Evolutionary conservation across 1,140 invertebrate species (phyloP).

Genomic region (Camponotus pennsylvanicus): DNA sequence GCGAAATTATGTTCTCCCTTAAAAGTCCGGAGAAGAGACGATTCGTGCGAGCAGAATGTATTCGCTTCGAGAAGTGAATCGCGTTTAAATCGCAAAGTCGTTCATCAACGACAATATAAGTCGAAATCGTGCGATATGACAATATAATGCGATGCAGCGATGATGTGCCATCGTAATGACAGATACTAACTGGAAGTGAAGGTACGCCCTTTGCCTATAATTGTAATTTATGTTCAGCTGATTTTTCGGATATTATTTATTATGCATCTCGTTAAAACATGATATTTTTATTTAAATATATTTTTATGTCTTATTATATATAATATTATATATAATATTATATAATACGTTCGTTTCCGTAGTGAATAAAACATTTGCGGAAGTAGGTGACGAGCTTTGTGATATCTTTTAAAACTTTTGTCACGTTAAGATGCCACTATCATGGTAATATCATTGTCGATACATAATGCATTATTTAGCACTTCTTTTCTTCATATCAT

Average conservation of each 20-base stretch:
- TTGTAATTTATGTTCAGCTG: background rate
- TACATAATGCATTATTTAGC: background rate
- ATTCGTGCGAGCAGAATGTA: background rate
- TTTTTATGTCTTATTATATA: background rate
- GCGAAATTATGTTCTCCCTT: background rate
- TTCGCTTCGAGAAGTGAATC: background rate
- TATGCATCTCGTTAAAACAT: background rate
- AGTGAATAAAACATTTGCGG: slow-evolving; percentile 10
- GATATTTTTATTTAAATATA: no score
- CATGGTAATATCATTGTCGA: background rate
- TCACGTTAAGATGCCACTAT: background rate
- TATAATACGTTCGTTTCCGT: background rate
- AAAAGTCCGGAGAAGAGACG: background rate
- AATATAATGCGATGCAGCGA: background rate
- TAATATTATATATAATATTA: no score
- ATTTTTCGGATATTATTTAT: background rate
- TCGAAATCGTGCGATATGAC: background rate
- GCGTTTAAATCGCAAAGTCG: background rate
- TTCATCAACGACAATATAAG: background rate
- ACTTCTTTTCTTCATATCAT: background rate
- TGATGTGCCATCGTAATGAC: background rate
- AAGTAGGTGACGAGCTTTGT: background rate
- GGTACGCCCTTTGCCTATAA: background rate
- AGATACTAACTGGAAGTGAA: slow-evolving; percentile 4
- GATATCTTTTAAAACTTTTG: background rate